Percentiles rank a stretch among this genome's conserved stretches.
phyloP scores from a whole-genome alignment of 2,113 vertebrate species.

The Gopherus flavomarginatus region DNA sequence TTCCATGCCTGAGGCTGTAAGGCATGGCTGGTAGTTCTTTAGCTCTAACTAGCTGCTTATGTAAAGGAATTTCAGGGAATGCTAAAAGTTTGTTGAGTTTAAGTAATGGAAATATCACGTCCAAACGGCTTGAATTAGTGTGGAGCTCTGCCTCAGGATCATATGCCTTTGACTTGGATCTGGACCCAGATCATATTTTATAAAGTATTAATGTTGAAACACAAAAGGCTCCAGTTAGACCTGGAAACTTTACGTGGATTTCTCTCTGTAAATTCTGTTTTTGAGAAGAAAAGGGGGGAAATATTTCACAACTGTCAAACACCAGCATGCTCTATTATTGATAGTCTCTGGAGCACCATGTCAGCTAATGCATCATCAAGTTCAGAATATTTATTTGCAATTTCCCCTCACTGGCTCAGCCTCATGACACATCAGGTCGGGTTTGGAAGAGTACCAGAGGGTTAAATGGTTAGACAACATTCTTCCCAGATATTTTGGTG shows the following conservation, averaged over 20 bases:
- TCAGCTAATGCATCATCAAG: neutral
- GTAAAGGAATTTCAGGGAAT: neutral
- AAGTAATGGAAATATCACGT: neutral
- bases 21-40: neutral
- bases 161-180: neutral
- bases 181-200: neutral
- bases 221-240: neutral
- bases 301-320: neutral
- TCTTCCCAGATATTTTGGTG: neutral
- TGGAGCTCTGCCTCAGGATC: neutral
- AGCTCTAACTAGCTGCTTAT: neutral
- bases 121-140: neutral
- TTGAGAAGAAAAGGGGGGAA: neutral
- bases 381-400: neutral
- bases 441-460: neutral
- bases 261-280: neutral
- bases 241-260: constrained; percentile 9
- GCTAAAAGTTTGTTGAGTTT: neutral
- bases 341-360: neutral
- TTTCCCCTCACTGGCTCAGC: neutral
- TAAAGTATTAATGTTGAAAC: neutral
- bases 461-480: neutral
- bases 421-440: neutral
- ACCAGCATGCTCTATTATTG: neutral
- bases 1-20: neutral